Base-by-base conservation (phyloP, 2,888 invertebrate genomes). In the Euclidia mi region DNA sequence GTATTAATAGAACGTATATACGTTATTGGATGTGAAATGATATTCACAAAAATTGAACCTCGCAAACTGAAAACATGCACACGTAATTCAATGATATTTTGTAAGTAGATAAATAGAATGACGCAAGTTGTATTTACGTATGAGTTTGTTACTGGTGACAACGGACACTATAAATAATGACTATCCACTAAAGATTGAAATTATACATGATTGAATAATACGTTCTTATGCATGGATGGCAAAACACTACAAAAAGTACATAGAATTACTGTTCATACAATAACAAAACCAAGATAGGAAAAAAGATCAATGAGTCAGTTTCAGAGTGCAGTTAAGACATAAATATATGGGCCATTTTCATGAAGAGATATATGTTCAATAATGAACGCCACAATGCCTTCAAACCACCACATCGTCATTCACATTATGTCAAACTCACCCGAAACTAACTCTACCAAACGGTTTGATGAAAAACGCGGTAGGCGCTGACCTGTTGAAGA, bases 401-500 rank as follows among this genome's bases (percentile, higher is more conserved):
- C 85, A 92, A 91, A 91, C 90, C 92, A 92, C 90, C 92, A 92
- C 85, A 89, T 90, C 87, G 81, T 89, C 91, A 92, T 90, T 93
- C 92, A 85, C 85, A 88, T 91, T 91, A 92, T 91, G 89, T 86
- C 90, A 91, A 91, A 96, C 96, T 96, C 96, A 96, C 96, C 96
- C 96, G 92, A 96, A 96, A 92, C 95, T 95, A 94, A 95, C 95
- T 94, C 95, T 95, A 95, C 95, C 95, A 92, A 96, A 95, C 90
- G 96, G 95, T 95, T 96, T 96, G 95, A 96, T 95, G 95, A 96
- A 95, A 95, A 96, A 96, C 95, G 96, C 95, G 91, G 96, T 95
- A 91, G 96, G 95, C 95, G 93, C 95, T 95, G 96, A 95, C 95
- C 96, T 96, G 95, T 96, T 96, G 96, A 95, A 96, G 94, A 96